Evolutionary conservation across 2,888 invertebrate species (phyloP), one percentile per base, ranked within the genome.

Genomic region (Hybos culiciformis): DNA sequence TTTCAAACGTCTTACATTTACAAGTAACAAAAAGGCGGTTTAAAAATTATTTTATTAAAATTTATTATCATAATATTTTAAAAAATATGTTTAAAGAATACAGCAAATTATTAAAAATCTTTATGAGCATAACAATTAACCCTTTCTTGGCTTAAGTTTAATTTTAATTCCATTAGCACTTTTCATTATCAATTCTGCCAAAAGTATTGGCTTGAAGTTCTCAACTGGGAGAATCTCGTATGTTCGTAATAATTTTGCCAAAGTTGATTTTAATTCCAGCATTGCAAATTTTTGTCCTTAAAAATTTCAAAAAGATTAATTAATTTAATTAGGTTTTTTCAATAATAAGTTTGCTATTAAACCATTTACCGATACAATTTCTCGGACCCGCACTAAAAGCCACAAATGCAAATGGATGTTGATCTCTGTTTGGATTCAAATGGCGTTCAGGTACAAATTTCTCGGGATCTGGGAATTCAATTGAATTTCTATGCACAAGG

Each of bases 381-480:
- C 62, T 54, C 5, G 62, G 61, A 3, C 63, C 63, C 3, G 63
- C 63, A 42, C 63, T 64, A 40, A 63, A 63, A n/a, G 58, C 60
- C 18, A 62, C 56, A 51, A 57, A 63, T 4, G 63, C 55, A 38
- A 57, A 65, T 0, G 63, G 61, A 54, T 63, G 60, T n/a, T n/a
- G n/a, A 11, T 56, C 53, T 14, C 55, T 52, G 36, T 58, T 56
- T 17, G 50, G 51, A 3, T 48, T 44, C 39, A 62, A 52, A 51
- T 63, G 64, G n/a, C 65, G 50, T 34, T 61, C 57, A 3, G 66
- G 65, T 48, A 58, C 53, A 39, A 66, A 65, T 44, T 55, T 54
- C 17, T 63, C 58, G 0, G 73, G 71, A 37, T 74, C 54, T 5
- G 69, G 65, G 53, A 68, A 74, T 24, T 67, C 53, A 3, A 59